Conservation (phyloP, 2,888 invertebrate genomes). For the Melipona beecheii region DNA sequence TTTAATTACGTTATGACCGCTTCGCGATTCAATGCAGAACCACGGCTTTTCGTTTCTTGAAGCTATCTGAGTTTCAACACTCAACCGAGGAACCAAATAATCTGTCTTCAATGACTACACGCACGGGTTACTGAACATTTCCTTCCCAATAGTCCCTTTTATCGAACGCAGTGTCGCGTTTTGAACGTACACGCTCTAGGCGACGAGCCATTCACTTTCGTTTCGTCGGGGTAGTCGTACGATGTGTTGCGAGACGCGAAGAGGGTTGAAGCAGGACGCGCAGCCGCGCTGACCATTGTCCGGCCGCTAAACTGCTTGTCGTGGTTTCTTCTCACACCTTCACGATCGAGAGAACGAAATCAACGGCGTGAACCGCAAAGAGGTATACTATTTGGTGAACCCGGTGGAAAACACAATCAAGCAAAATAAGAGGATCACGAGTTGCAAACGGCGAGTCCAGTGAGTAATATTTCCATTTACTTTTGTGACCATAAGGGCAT, state of each 20-base stretch:
- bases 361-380: background rate
- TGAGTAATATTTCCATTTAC: slow-evolving; percentile 48
- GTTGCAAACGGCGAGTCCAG: slow-evolving; percentile 69
- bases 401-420: background rate
- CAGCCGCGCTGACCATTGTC: slow-evolving; percentile 75
- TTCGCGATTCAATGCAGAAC: too few species aligned
- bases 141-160: background rate
- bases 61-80: too few species aligned
- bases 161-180: slow-evolving; percentile 18
- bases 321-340: slow-evolving; percentile 58
- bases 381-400: slow-evolving; percentile 6
- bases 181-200: slow-evolving; percentile 12
- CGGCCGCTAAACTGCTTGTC: slow-evolving; percentile 61
- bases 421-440: slow-evolving; percentile 67
- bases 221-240: slow-evolving; percentile 71
- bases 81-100: background rate
- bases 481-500: background rate
- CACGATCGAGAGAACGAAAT: slow-evolving; percentile 2
- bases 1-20: too few species aligned
- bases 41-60: too few species aligned
- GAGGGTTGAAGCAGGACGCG: slow-evolving; percentile 38
- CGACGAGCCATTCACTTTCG: slow-evolving; percentile 65
- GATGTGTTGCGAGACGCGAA: slow-evolving; percentile 12
- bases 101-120: background rate
- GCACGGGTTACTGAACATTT: background rate